These are phyloP conservation scores for Cirrhinus molitorella DNA, from an alignment of 2,797 vertebrate species.

Conservation along the genomic window DNA sequence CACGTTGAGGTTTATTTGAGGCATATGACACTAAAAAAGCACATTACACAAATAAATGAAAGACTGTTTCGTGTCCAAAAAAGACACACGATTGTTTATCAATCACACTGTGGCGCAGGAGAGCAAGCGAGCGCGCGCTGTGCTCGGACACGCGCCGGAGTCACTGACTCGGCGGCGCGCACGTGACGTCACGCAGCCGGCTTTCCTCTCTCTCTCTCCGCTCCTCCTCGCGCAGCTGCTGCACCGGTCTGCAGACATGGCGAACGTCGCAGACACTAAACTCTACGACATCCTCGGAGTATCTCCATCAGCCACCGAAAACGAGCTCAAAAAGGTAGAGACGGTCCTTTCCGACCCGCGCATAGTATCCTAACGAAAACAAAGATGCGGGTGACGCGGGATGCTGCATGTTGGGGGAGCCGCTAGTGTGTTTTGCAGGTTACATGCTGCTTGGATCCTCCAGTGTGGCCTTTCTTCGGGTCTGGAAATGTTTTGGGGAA, in stretches of 20 bases:
- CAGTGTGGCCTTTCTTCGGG: constrained; percentile 5
- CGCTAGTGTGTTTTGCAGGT: constrained; percentile 28
- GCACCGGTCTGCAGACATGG: constrained; percentile 80
- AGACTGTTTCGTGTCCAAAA: background rate
- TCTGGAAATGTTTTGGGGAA: background rate
- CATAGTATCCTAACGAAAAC: background rate
- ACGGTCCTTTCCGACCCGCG: background rate
- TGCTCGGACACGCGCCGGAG: background rate
- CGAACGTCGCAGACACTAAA: constrained; percentile 93
- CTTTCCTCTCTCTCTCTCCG: constrained; percentile 32
- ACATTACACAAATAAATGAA: background rate
- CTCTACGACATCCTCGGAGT: constrained; percentile 96
- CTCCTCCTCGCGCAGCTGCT: constrained; percentile 63
- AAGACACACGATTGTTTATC: background rate
- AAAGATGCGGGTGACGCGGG: constrained; percentile 1
- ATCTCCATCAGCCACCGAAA: constrained; percentile 90
- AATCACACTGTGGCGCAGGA: constrained; percentile 29
- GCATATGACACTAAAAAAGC: background rate
- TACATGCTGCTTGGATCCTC: background rate
- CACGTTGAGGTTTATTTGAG: background rate
- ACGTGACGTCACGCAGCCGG: constrained; percentile 55
- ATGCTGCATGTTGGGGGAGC: constrained; percentile 17
- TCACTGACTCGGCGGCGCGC: constrained; percentile 29
- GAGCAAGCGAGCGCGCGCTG: background rate
- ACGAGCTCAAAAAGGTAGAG: constrained; percentile 93